Base-by-base conservation (phyloP, 2,888 invertebrate genomes). In the Aproaerema taeniolella region DNA sequence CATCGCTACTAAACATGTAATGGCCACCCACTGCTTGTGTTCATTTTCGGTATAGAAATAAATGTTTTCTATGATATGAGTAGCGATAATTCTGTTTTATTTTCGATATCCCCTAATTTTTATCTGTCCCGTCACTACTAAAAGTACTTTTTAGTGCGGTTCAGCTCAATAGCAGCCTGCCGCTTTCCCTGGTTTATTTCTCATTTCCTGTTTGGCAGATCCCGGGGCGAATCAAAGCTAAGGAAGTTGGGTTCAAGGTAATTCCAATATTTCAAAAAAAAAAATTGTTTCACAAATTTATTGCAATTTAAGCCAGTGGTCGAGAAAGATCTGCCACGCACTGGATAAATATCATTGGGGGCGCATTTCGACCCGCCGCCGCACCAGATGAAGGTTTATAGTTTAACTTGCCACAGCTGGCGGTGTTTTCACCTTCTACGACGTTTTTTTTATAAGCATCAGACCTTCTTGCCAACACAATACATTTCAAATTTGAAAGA, bases 91-190 rank as follows among this genome's bases (percentile, higher is more conserved):
- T 20, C 20, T 20, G 8, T 20, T 20, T 20, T 20, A 20, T 20
- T 20, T 20, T 20, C 20, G 20, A 20, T 50, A 49, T 42, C 42
- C 46, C 43, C 42, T 46, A 41, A 44, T 43, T 52, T 52, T 52
- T 51, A 1, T 50, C 41, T 49, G 38, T 52, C 46, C 45, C 47
- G 47, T 52, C 47, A 51, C 47, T 56, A 50, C 42, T 46, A 46
- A 52, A 53, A 55, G 47, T 47, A 51, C 49, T 47, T 46, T 49
- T 49, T 51, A 49, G 49, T 50, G 50, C 45, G 50, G 49, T 49
- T 42, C 46, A 41, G 49, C 43, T 49, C 44, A 43, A 43, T 53
- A 44, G 50, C 45, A 38, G 39, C 46, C 49, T 45, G 45, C 41
- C 46, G 25, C 30, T 43, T 43, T 43, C 26, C 35, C 37, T 39